Evolutionary conservation across 2,113 vertebrate species (phyloP).

Genomic region (Columba livia): DNA sequence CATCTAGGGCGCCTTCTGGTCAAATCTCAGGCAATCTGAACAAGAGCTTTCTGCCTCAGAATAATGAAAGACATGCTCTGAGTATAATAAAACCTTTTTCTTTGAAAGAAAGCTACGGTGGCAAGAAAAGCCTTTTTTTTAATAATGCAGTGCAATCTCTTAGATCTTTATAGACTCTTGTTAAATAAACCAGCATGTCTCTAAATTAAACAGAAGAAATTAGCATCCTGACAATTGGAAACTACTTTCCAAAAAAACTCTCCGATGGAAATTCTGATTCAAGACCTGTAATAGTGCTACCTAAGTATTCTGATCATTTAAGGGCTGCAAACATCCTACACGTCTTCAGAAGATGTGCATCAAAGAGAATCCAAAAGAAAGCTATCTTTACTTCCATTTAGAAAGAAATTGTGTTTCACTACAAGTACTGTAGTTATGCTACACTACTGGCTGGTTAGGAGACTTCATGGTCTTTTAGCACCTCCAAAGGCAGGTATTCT

Average conservation of each 20-base stretch:
- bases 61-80: slow-evolving; percentile 76
- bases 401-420: slow-evolving; percentile 60
- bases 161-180: slow-evolving; percentile 60
- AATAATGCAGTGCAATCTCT: slow-evolving; percentile 74
- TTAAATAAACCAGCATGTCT: slow-evolving; percentile 68
- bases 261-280: slow-evolving; percentile 28
- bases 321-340: background rate
- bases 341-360: slow-evolving; percentile 49
- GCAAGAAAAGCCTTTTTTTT: slow-evolving; percentile 69
- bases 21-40: slow-evolving; percentile 76
- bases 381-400: slow-evolving; percentile 52
- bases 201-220: slow-evolving; percentile 72
- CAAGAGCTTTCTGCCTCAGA: slow-evolving; percentile 72
- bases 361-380: slow-evolving; percentile 45
- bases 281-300: slow-evolving; percentile 22
- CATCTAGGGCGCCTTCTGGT: slow-evolving; percentile 73
- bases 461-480: slow-evolving; percentile 73
- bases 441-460: slow-evolving; percentile 68
- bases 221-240: slow-evolving; percentile 51
- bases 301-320: background rate
- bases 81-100: slow-evolving; percentile 68
- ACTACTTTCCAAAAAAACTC: slow-evolving; percentile 36
- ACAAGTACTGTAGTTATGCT: slow-evolving; percentile 70
- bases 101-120: slow-evolving; percentile 53
- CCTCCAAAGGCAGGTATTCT: slow-evolving; percentile 73